Conservation (phyloP, 2,888 invertebrate species). For the Eupithecia abbreviata region DNA sequence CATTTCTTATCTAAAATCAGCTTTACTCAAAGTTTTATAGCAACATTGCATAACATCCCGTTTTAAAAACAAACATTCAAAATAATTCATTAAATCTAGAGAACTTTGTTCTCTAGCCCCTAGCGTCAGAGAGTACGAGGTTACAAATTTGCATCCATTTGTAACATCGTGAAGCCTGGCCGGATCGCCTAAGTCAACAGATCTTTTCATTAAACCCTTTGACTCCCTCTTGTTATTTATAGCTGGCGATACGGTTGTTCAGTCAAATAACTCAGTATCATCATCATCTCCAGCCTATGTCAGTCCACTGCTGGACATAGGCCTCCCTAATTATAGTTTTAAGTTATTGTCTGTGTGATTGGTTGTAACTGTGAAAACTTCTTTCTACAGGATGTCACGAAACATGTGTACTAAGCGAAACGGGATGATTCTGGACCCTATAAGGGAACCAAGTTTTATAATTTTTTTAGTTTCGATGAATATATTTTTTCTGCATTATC, state of each 20-base stretch:
- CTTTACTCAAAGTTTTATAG: neutral
- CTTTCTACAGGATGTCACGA: too few species aligned
- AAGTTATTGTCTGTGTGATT: too few species aligned
- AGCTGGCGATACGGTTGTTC: neutral
- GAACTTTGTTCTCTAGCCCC: neutral
- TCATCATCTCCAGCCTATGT: too few species aligned
- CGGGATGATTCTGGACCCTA: too few species aligned
- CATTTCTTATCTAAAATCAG: neutral
- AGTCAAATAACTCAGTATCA: neutral
- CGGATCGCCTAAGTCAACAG: conserved; percentile 5
- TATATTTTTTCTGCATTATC: too few species aligned
- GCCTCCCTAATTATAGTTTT: too few species aligned
- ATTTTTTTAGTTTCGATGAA: too few species aligned
- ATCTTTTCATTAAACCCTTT: neutral
- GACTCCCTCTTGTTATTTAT: neutral
- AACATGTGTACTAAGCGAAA: too few species aligned
- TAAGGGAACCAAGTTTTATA: too few species aligned
- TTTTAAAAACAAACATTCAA: neutral
- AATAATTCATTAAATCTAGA: neutral
- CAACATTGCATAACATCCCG: neutral
- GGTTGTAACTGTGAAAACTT: too few species aligned
- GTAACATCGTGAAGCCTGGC: neutral
- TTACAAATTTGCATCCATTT: conserved; percentile 8
- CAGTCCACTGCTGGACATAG: too few species aligned
- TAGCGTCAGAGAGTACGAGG: neutral